Evolutionary conservation across 1,140 invertebrate species (phyloP).

Genomic region (Calephelis virginiensis): DNA sequence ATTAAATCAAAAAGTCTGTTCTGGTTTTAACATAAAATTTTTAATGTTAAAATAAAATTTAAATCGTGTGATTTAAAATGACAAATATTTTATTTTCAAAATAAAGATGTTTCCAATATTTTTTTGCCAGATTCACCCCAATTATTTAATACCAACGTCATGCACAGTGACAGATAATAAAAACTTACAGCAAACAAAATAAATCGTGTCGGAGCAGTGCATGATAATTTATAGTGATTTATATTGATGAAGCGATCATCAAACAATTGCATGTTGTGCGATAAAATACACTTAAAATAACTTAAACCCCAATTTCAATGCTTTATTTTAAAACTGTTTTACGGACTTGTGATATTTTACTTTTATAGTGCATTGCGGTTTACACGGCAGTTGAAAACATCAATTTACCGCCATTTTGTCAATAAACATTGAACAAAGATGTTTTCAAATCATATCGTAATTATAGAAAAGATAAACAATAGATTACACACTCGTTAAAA

Average conservation of each 20-base stretch:
- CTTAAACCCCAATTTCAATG: conserved; percentile 14
- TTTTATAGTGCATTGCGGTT: conserved; percentile 66
- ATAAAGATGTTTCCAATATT: background rate
- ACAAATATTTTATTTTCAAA: conserved; percentile 15
- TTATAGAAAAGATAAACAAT: background rate
- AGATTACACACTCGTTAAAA: background rate
- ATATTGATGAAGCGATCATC: too few species aligned
- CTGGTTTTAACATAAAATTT: conserved; percentile 8
- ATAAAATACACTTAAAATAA: conserved; percentile 15
- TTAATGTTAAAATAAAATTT: conserved; percentile 6
- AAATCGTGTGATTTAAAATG: conserved; percentile 14
- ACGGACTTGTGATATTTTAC: conserved; percentile 44
- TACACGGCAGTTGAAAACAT: conserved; percentile 62
- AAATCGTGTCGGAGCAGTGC: conserved; percentile 58
- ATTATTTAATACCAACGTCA: conserved; percentile 35
- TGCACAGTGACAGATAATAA: conserved; percentile 43
- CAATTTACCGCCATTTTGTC: conserved; percentile 19
- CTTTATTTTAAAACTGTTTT: conserved; percentile 20
- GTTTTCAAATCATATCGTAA: background rate
- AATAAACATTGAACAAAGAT: background rate
- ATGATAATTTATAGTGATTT: conserved; percentile 61
- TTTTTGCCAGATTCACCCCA: conserved; percentile 2
- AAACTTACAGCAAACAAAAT: conserved; percentile 51
- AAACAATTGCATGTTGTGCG: conserved; percentile 23
- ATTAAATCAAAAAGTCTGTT: background rate